Evolutionary conservation across 2,888 invertebrate genomes (phyloP), one percentile per base, ranked within the genome.

Genomic region (Adineta ricciae): DNA sequence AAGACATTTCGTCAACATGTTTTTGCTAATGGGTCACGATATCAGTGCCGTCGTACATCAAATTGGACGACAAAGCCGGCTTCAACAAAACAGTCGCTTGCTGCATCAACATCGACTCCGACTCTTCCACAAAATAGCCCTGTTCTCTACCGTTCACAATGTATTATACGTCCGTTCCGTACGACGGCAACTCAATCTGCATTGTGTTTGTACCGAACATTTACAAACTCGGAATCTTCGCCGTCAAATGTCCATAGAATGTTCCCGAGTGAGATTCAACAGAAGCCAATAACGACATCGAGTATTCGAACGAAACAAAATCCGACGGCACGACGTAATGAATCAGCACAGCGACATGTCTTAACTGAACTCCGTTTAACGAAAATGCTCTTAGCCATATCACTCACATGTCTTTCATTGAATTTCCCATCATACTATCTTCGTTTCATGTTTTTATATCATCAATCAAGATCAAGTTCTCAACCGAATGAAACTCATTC

Each of bases 391-490:
- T 78, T 78, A 41, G 78, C 78, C 24, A 78, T 78, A 38, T 78
- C 78, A n/a, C 41, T 78, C 8, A 78, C 78, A 41, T 78, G 78
- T 78, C n/a, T 78, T n/a, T 38, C 38, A 24, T 78, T 78, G n/a
- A 78, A 78, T 78, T 78, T 78, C 41, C 78, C 78, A 78, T 78
- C 78, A 19, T 78, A 78, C 14, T 78, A 78, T 78, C 41, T 78
- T 41, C 78, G 78, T 41, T 78, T 78, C 7, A 41, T 78, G 36
- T n/a, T 78, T 38, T 78, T 78, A 38, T 78, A 78, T 41, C 7
- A 78, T 24, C 38, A 78, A 16, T 41, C 78, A 78, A 21, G 24
- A 41, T 24, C 21, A 2, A 41, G 7, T n/a, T 41, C 38, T 11
- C 1, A 21, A 41, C 8, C 38, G 24, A n/a, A 78, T 78, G 9